Evolutionary conservation across 2,797 vertebrate genomes (phyloP), one percentile per base, ranked within the genome.

Genomic region (Onychomys torridus): DNA sequence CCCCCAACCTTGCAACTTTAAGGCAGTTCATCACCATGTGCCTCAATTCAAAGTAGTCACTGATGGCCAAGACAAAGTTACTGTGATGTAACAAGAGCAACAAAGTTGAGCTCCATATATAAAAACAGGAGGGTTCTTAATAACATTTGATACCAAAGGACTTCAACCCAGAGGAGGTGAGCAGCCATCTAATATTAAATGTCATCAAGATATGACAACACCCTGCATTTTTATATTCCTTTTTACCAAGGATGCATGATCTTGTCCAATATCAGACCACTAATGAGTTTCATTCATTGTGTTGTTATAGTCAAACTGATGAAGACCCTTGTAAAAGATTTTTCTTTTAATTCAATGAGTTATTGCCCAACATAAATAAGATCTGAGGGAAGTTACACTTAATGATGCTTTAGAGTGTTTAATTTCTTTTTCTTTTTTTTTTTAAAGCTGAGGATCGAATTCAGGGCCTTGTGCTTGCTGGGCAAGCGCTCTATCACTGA

Each of bases 1-100:
- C n/a, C 99, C 99, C 99, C 98, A 98, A 99, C 99, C 98, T 99
- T 99, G 79, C 99, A 99, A 98, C 99, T 99, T 99, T 98, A 9
- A 99, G 98, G 93, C 99, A 99, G 34, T 99, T 99, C 0, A 99
- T 98, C 27, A 98, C 97, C 97, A 99, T 99, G 16, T 99, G 99
- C 93, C 98, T 99, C 43, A 43, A 99, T 1, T 98, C 98, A 98
- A 99, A 99, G 84, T 99, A 99, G 98, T 99, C 99, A 98, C 99
- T 99, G 98, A 99, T 98, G 32, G 99, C 99, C 97, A 99, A 98
- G 59, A 98, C 99, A 98, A 99, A 99, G 98, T 99, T 99, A 94
- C 99, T 99, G 9, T n/a, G 12, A 49, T 63, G 99, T 6, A 99
- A 97, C 98, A 99, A 98, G 29, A 99, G 99, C 91, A 99, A 98